These are phyloP conservation scores for Herminia tarsipennalis DNA, from an alignment of 2,888 invertebrate genomes.

Conservation along the genomic window DNA sequence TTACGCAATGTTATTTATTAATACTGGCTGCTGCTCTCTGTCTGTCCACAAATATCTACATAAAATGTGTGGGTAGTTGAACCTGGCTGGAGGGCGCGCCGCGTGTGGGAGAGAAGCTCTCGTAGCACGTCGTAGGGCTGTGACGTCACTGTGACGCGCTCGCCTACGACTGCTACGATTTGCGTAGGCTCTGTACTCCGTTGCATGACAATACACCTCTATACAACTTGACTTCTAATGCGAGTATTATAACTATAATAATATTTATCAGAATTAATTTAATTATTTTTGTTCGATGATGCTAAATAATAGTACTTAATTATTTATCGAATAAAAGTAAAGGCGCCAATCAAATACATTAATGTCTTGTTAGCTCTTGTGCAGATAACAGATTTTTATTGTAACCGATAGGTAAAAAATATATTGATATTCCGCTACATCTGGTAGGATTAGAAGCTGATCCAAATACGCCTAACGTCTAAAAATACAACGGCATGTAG, in stretches of 20 bases:
- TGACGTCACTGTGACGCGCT: constrained; percentile 57
- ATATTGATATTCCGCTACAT: too few species aligned
- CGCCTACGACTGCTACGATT: constrained; percentile 57
- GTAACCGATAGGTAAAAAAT: background rate
- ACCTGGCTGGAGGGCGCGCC: constrained; percentile 23
- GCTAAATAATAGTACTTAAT: too few species aligned
- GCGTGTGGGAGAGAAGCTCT: constrained; percentile 45
- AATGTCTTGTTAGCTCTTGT: too few species aligned
- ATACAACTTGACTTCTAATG: background rate
- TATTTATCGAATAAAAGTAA: too few species aligned
- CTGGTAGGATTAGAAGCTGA: too few species aligned
- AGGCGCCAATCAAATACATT: too few species aligned
- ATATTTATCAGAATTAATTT: too few species aligned
- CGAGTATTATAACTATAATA: background rate
- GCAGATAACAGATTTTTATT: background rate
- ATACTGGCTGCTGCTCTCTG: background rate
- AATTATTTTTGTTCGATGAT: too few species aligned
- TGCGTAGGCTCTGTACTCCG: constrained; percentile 43
- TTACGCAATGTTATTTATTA: too few species aligned
- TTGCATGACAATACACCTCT: constrained; percentile 3
- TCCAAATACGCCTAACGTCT: too few species aligned
- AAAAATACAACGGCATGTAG: too few species aligned
- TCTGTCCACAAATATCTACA: constrained; percentile 3
- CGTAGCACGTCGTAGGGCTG: constrained; percentile 60
- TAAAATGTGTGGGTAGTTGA: constrained; percentile 24